Evolutionary conservation across 2,888 invertebrate species (phyloP).

Genomic region (Philopedon plagiatum): DNA sequence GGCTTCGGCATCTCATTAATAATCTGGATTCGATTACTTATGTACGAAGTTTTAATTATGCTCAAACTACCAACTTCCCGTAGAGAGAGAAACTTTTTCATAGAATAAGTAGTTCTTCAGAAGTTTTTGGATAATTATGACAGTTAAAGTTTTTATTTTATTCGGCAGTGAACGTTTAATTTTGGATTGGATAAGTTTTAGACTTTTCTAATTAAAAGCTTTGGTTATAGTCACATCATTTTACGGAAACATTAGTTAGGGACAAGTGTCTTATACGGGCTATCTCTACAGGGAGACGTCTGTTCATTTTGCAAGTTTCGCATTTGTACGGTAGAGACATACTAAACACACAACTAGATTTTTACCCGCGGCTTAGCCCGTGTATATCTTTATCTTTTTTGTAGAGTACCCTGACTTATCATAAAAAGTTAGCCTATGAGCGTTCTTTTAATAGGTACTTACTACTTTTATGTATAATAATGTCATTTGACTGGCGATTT

Average conservation of each 20-base stretch:
- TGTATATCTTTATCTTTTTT: too few species aligned
- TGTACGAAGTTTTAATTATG: conserved; percentile 51
- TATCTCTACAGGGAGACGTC: too few species aligned
- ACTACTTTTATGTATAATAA: too few species aligned
- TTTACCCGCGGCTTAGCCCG: too few species aligned
- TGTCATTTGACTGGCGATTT: too few species aligned
- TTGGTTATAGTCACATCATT: neutral
- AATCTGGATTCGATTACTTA: conserved; percentile 52
- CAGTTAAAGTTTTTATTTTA: conserved; percentile 22
- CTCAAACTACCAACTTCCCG: conserved; percentile 36
- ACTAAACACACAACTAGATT: too few species aligned
- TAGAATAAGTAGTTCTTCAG: conserved; percentile 27
- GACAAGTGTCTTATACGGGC: neutral
- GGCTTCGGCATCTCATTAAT: conserved; percentile 48
- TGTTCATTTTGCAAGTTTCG: too few species aligned
- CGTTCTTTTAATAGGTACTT: too few species aligned
- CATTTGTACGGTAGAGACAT: too few species aligned
- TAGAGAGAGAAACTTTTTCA: conserved; percentile 2
- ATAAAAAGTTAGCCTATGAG: too few species aligned
- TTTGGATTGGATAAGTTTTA: conserved; percentile 31
- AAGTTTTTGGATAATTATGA: conserved; percentile 45
- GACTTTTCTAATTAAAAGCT: conserved; percentile 11
- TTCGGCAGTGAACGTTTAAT: conserved; percentile 13
- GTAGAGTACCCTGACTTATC: too few species aligned
- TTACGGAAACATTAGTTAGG: neutral